These are phyloP conservation scores for Zeuzera pyrina DNA, from an alignment of 2,888 invertebrate genomes.

Conservation along the genomic window DNA sequence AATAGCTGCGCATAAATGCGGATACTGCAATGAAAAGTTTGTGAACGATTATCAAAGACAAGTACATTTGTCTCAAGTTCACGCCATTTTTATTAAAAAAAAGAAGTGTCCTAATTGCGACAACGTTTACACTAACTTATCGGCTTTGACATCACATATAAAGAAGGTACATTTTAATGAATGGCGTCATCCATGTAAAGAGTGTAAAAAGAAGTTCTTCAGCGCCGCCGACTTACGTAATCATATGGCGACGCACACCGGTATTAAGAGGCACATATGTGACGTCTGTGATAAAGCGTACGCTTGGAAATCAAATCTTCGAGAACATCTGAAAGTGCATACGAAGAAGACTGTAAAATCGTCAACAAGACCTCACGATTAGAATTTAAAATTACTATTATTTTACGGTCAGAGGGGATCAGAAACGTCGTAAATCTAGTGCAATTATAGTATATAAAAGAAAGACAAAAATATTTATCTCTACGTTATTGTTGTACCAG, in stretches of 20 bases:
- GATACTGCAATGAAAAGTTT: conserved; percentile 46
- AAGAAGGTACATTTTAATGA: conserved; percentile 45
- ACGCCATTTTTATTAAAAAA: conserved; percentile 16
- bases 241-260: conserved; percentile 31
- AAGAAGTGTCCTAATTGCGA: conserved; percentile 23
- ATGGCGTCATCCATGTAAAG: conserved; percentile 31
- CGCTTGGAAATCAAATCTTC: conserved; percentile 24
- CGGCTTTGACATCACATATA: conserved; percentile 32
- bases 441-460: too few relatives aligned
- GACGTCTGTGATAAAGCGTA: conserved; percentile 32
- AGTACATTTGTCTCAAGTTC: conserved; percentile 7
- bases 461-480: too few relatives aligned
- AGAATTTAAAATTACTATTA: too few relatives aligned
- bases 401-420: conserved; percentile 29
- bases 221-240: conserved; percentile 27
- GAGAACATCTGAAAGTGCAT: too few relatives aligned
- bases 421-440: too few relatives aligned
- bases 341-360: too few relatives aligned
- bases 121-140: conserved; percentile 27
- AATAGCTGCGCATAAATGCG: conserved; percentile 35
- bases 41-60: conserved; percentile 14
- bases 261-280: conserved; percentile 28
- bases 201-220: conserved; percentile 40
- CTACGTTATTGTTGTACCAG: too few relatives aligned
- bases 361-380: too few relatives aligned